phyloP scores from a whole-genome alignment of 2,888 invertebrate species.

The Meandrusa payeni region DNA sequence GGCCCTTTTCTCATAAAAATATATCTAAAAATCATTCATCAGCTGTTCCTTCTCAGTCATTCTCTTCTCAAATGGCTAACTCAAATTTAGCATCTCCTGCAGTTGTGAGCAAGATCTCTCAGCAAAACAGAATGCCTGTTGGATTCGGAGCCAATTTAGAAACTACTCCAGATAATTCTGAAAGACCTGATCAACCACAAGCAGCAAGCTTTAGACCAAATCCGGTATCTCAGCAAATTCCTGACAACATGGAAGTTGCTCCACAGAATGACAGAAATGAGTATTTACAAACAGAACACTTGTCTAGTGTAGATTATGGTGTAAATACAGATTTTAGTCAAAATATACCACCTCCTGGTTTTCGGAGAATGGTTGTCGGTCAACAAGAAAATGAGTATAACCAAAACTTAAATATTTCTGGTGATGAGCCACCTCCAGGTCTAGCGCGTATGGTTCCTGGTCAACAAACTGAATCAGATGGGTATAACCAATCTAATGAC shows the following conservation, averaged over 20 bases:
- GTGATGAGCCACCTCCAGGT: conserved; percentile 77
- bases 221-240: conserved; percentile 51
- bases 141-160: conserved; percentile 82
- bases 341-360: conserved; percentile 82
- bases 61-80: conserved; percentile 49
- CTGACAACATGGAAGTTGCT: conserved; percentile 82
- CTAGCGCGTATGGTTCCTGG: conserved; percentile 77
- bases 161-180: conserved; percentile 85
- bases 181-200: conserved; percentile 80
- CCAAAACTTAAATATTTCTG: conserved; percentile 51
- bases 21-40: conserved; percentile 42
- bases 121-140: conserved; percentile 52
- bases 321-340: conserved; percentile 73
- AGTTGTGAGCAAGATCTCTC: conserved; percentile 54
- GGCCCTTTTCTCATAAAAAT: conserved; percentile 70
- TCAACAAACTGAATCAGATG: conserved; percentile 65
- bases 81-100: conserved; percentile 57
- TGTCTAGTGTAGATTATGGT: conserved; percentile 80
- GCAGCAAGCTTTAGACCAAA: conserved; percentile 43
- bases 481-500: conserved; percentile 57
- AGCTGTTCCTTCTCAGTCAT: conserved; percentile 40
- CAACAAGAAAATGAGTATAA: conserved; percentile 81
- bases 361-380: conserved; percentile 84
- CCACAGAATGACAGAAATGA: conserved; percentile 87
- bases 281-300: conserved; percentile 88